phyloP scores from a whole-genome alignment of 2,113 vertebrate genomes.

The Austrofundulus limnaeus region DNA sequence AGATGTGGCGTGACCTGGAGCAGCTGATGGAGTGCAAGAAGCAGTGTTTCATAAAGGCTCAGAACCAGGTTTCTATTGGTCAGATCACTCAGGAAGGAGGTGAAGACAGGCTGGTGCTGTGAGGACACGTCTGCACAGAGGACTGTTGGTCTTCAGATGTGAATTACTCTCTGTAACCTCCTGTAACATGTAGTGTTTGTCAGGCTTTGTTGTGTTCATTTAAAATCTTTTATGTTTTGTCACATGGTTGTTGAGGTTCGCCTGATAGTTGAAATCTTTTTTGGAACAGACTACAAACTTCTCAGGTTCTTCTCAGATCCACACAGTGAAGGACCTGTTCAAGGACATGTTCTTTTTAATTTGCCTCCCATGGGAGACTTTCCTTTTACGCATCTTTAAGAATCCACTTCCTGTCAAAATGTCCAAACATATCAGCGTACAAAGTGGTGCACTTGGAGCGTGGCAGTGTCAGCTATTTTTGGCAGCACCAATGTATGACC shows the following conservation, averaged over 20 bases:
- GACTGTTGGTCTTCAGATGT: neutral
- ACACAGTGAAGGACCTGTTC: conserved; percentile 18
- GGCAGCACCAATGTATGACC: conserved; percentile 87
- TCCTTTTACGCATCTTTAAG: conserved; percentile 85
- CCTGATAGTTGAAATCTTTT: conserved; percentile 12
- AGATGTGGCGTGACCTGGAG: conserved; percentile 95
- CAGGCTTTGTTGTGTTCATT: too few species aligned
- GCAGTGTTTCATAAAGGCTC: conserved; percentile 88
- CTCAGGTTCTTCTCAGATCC: neutral
- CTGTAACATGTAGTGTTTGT: neutral
- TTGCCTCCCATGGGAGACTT: conserved; percentile 66
- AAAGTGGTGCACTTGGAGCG: conserved; percentile 87
- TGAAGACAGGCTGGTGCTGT: conserved; percentile 90
- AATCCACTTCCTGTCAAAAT: conserved; percentile 85
- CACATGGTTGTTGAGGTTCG: neutral
- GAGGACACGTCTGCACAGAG: conserved; percentile 42
- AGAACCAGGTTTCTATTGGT: conserved; percentile 85
- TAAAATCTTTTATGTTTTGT: too few species aligned
- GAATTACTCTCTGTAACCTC: too few species aligned
- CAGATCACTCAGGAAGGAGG: conserved; percentile 94
- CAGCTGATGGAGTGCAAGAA: conserved; percentile 91
- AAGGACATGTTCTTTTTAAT: too few species aligned
- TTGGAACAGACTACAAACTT: conserved; percentile 22
- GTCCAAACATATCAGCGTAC: conserved; percentile 88
- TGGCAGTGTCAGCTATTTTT: conserved; percentile 89